Conservation (phyloP, 2,797 vertebrate genomes). For the Chrysocyon brachyurus region DNA sequence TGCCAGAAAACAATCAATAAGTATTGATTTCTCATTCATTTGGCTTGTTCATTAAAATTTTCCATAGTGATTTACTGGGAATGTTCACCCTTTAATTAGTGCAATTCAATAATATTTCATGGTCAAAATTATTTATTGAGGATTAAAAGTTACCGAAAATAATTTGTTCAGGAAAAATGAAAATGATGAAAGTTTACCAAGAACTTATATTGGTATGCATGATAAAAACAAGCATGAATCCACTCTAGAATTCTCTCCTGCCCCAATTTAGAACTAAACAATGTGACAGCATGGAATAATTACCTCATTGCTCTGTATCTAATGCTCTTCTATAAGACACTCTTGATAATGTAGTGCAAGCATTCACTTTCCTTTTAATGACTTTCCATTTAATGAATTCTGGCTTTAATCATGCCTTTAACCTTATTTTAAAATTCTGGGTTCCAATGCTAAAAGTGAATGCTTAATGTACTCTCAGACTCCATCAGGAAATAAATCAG, state of each 20-base stretch:
- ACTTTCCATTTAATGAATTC: slow-evolving; percentile 35
- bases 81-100: slow-evolving; percentile 67
- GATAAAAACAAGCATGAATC: background rate
- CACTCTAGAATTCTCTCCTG: background rate
- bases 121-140: slow-evolving; percentile 62
- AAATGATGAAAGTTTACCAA: slow-evolving; percentile 58
- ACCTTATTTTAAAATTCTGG: slow-evolving; percentile 65
- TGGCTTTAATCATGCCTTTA: slow-evolving; percentile 60
- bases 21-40: slow-evolving; percentile 75
- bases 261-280: background rate
- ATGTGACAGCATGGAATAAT: background rate
- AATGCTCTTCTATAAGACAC: background rate
- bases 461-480: background rate
- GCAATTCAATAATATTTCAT: slow-evolving; percentile 45
- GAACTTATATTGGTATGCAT: background rate
- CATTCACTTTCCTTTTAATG: slow-evolving; percentile 48
- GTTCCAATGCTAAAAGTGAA: slow-evolving; percentile 11
- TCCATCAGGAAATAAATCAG: slow-evolving; percentile 45
- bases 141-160: slow-evolving; percentile 62
- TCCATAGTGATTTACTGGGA: slow-evolving; percentile 52
- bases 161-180: slow-evolving; percentile 36
- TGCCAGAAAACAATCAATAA: slow-evolving; percentile 69
- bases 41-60: slow-evolving; percentile 74
- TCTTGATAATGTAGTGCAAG: background rate
- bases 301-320: background rate